A percentile compares a stretch with the other conserved stretches of the same genome.
phyloP scores from a whole-genome alignment of 2,113 vertebrate genomes.

The Thamnaconus septentrionalis region DNA sequence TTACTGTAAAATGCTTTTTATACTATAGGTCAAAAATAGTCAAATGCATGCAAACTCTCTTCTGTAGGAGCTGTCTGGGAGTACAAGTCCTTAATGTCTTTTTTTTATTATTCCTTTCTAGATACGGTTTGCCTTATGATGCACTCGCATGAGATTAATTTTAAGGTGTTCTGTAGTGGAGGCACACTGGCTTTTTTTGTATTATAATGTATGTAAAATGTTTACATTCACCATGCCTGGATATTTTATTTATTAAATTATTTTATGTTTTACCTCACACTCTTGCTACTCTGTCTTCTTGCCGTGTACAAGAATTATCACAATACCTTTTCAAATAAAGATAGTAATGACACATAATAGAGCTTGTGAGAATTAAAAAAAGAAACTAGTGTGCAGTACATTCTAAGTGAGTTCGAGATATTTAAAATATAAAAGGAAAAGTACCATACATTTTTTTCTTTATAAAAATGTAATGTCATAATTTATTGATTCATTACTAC shows the following conservation, averaged over 20 bases:
- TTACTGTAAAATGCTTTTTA: conserved; percentile 30
- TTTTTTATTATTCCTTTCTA: conserved; percentile 25
- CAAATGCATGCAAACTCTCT: conserved; percentile 51
- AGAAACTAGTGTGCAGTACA: no score
- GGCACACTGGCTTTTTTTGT: conserved; percentile 42
- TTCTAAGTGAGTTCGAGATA: no score
- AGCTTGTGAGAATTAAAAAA: no score
- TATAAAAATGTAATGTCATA: no score
- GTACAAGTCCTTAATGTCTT: conserved; percentile 14
- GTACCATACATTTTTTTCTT: no score
- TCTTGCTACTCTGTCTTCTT: conserved; percentile 28
- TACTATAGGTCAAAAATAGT: conserved; percentile 30
- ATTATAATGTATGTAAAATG: conserved; percentile 58
- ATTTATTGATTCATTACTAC: no score
- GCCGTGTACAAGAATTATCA: conserved; percentile 1
- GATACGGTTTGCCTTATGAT: conserved; percentile 44
- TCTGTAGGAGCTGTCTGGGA: conserved; percentile 40
- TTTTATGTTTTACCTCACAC: conserved; percentile 21
- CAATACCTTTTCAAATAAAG: no score
- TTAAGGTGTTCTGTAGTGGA: conserved; percentile 36
- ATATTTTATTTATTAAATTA: conserved; percentile 74
- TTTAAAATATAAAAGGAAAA: no score
- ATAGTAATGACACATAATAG: no score
- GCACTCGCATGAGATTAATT: conserved; percentile 31
- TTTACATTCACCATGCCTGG: conserved; percentile 54